Conservation (phyloP, 2,797 vertebrate species). For the Channa striata region DNA sequence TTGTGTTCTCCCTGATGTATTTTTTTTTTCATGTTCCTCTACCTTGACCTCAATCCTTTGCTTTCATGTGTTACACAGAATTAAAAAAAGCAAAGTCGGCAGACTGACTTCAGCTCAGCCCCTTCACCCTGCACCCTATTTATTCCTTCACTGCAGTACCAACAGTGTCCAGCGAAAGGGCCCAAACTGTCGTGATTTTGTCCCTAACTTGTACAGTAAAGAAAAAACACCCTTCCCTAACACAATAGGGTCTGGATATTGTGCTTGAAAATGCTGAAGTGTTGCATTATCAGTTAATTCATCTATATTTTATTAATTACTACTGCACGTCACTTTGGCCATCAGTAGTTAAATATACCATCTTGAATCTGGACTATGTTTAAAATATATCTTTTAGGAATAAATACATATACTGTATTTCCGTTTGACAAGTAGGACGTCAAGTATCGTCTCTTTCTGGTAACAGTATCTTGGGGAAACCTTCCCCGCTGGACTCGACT, state of each 20-base stretch:
- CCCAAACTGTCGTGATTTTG: neutral
- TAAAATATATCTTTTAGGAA: no score
- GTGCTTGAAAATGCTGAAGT: neutral
- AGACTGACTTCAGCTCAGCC: conserved; percentile 34
- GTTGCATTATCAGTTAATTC: conserved; percentile 4
- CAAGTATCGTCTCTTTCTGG: neutral
- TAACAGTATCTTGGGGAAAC: neutral
- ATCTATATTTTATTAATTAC: no score
- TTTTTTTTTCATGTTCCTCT: conserved; percentile 49
- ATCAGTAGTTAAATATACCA: no score
- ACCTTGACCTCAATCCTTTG: conserved; percentile 60
- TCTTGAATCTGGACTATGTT: no score
- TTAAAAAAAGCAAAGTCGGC: conserved; percentile 16
- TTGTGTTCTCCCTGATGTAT: conserved; percentile 38
- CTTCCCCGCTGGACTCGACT: neutral
- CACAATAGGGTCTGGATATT: neutral
- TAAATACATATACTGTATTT: neutral
- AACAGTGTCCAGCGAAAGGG: neutral
- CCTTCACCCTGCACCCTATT: conserved; percentile 3
- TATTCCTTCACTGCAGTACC: conserved; percentile 28
- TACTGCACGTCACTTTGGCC: no score
- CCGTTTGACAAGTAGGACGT: neutral
- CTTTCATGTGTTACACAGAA: conserved; percentile 43
- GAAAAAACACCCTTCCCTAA: neutral
- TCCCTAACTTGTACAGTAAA: neutral